These are phyloP conservation scores for Hormiphora californensis DNA, from an alignment of 37 sponge, comb jelly and placozoan genomes.

Conservation along the genomic window DNA sequence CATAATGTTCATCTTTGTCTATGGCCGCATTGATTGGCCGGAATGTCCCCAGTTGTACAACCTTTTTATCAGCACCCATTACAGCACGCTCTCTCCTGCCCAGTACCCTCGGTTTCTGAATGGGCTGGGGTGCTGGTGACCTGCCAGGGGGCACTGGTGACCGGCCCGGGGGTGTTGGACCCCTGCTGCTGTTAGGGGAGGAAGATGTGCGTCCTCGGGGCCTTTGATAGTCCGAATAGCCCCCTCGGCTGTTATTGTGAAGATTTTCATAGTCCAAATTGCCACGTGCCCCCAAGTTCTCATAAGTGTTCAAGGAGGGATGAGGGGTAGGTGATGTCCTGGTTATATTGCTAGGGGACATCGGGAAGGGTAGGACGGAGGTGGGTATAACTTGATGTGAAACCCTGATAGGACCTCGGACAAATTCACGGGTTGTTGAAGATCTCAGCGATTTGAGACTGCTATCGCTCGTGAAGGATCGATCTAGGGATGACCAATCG, in stretches of 20 bases:
- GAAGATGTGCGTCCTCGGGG: background rate
- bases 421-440: background rate
- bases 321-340: background rate
- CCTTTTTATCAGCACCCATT: background rate
- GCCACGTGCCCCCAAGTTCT: too few species aligned
- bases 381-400: background rate
- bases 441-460: background rate
- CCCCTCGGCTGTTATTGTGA: too few species aligned
- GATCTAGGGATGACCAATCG: constrained; percentile 13
- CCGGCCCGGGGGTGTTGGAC: background rate
- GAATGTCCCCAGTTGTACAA: background rate
- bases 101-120: background rate
- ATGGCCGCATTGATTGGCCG: background rate
- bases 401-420: background rate
- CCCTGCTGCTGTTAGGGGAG: background rate
- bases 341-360: background rate
- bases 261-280: too few species aligned
- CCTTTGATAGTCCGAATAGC: too few species aligned
- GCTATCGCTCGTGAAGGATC: background rate
- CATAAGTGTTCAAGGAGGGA: background rate
- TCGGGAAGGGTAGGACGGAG: background rate
- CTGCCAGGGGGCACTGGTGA: background rate
- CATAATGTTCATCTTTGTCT: constrained; percentile 14
- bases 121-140: background rate
- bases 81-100: constrained; percentile 8